phyloP scores from a whole-genome alignment of 2,113 vertebrate species.

The Heteronetta atricapilla region DNA sequence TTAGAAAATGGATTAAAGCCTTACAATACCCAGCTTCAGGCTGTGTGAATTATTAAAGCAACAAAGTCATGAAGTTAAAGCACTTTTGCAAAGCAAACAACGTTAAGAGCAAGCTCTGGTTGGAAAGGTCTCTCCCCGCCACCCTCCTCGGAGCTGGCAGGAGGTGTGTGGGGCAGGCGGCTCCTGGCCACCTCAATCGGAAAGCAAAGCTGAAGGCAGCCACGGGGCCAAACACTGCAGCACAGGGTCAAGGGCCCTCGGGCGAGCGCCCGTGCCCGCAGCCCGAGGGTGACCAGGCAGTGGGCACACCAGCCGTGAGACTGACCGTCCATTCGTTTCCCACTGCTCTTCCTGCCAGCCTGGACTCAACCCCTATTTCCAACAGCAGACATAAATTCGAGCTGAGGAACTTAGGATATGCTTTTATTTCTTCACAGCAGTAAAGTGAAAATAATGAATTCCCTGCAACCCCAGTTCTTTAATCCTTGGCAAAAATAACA shows the following conservation, averaged over 20 bases:
- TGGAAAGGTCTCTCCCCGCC: neutral
- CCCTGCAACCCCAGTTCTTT: neutral
- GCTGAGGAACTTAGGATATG: neutral
- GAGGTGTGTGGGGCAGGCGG: too few species aligned
- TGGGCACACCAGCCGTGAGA: too few species aligned
- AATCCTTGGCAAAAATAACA: neutral
- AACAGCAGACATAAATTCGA: neutral
- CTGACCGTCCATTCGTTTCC: neutral
- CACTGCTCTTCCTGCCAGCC: neutral
- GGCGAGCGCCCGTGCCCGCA: too few species aligned
- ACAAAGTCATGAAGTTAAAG: neutral
- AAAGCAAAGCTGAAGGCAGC: neutral
- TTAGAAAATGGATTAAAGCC: slow-evolving; percentile 44
- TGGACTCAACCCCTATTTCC: neutral
- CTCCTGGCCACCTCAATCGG: neutral
- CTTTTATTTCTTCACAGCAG: neutral
- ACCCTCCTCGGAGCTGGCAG: too few species aligned
- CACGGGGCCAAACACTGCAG: neutral
- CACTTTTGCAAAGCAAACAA: neutral
- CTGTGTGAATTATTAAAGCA: slow-evolving; percentile 10
- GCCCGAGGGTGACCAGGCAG: too few species aligned
- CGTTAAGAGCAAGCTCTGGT: neutral
- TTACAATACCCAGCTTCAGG: neutral
- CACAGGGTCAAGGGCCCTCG: too few species aligned
- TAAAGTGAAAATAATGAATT: neutral